These are phyloP conservation scores for Drosophila fungiperda DNA, from an alignment of 2,888 invertebrate genomes.

Conservation along the genomic window DNA sequence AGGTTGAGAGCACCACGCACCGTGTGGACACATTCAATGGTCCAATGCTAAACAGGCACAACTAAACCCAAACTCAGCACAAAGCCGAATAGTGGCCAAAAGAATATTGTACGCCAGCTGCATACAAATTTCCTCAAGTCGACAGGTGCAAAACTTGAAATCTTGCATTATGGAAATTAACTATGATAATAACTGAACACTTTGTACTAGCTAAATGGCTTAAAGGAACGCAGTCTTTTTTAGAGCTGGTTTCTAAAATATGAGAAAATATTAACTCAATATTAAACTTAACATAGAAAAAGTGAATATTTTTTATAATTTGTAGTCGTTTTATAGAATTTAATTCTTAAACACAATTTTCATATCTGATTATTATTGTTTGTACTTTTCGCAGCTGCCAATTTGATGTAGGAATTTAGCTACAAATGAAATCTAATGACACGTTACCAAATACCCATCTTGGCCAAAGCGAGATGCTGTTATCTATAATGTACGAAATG, in stretches of 20 bases:
- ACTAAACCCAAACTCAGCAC: constrained; percentile 10
- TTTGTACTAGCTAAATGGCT: background rate
- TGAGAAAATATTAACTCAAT: background rate
- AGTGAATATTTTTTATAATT: background rate
- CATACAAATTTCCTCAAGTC: constrained; percentile 42
- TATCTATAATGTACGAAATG: constrained; percentile 8
- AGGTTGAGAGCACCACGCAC: constrained; percentile 8
- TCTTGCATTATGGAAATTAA: constrained; percentile 67
- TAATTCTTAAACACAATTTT: background rate
- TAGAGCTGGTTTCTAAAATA: background rate
- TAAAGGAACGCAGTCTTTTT: background rate
- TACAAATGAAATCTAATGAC: constrained; percentile 14
- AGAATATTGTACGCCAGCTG: constrained; percentile 51
- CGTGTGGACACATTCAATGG: constrained; percentile 56
- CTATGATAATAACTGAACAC: constrained; percentile 45
- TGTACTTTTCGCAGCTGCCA: background rate
- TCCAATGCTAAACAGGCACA: constrained; percentile 43
- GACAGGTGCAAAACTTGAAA: background rate
- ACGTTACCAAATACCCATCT: background rate
- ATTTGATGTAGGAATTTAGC: background rate
- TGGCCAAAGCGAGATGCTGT: constrained; percentile 15
- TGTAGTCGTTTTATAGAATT: background rate
- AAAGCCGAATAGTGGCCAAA: constrained; percentile 28
- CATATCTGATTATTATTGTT: background rate
- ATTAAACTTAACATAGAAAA: background rate